Evolutionary conservation across 2,888 invertebrate species (phyloP).

Genomic region (Blastobasis adustella): DNA sequence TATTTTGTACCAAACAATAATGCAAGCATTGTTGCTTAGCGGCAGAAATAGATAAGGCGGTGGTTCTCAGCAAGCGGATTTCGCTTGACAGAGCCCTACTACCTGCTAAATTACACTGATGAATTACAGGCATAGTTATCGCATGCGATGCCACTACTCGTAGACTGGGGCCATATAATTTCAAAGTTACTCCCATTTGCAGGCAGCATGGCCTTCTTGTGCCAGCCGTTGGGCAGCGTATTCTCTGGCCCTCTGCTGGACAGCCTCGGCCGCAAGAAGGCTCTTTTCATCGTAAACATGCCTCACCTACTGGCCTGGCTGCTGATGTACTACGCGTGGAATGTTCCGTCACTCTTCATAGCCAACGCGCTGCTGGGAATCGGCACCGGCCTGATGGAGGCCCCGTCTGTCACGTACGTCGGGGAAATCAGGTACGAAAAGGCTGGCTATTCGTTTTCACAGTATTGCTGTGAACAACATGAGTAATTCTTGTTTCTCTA

Average conservation of each 20-base stretch:
- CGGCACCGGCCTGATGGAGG: conserved; percentile 76
- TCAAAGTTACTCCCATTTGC: conserved; percentile 17
- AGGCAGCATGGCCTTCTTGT: conserved; percentile 74
- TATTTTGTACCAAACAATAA: too few species aligned
- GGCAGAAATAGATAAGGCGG: too few species aligned
- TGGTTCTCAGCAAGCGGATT: too few species aligned
- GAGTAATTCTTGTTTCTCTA: too few species aligned
- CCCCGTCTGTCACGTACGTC: conserved; percentile 76
- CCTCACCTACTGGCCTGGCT: conserved; percentile 75
- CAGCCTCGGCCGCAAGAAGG: conserved; percentile 69
- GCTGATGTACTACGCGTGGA: conserved; percentile 67
- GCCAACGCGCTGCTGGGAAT: conserved; percentile 71
- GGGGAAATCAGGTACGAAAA: conserved; percentile 68
- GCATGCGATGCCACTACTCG: too few species aligned
- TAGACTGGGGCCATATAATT: too few species aligned
- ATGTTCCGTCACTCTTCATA: conserved; percentile 61
- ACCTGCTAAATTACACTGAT: too few species aligned
- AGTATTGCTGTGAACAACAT: too few species aligned
- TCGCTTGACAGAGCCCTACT: too few species aligned
- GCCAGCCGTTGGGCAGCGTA: conserved; percentile 74
- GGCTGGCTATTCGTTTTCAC: neutral
- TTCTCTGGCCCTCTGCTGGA: conserved; percentile 73
- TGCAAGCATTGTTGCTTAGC: too few species aligned
- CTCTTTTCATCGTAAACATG: conserved; percentile 73
- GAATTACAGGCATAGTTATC: too few species aligned